Conservation (phyloP, 2,113 vertebrate genomes). For the Cryptomyrus ogoouensis region DNA sequence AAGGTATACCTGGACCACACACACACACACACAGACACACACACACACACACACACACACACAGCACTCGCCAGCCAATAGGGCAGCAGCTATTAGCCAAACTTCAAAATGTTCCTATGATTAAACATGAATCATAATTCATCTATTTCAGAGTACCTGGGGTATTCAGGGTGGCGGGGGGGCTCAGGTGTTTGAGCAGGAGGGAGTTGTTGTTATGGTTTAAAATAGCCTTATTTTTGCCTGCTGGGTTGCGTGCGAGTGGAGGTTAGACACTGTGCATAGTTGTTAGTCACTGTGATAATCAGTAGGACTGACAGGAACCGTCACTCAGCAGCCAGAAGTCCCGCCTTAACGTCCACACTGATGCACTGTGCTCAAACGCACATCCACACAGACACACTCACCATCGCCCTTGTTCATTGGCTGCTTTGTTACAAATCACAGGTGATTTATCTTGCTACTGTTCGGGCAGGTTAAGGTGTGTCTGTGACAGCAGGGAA, state of each 20-base stretch:
- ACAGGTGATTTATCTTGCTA: not conserved
- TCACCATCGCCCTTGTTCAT: not conserved
- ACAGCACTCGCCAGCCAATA: not conserved
- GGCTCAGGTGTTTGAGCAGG: not conserved
- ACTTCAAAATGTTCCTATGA: not conserved
- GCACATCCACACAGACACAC: constrained; percentile 7
- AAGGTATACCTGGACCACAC: not conserved
- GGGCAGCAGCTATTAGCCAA: not conserved
- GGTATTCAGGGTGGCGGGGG: not conserved
- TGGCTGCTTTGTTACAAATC: not conserved
- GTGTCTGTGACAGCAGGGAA: not conserved
- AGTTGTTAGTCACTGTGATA: not conserved
- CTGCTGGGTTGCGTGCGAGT: not conserved
- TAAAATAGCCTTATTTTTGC: not conserved
- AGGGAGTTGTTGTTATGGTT: not conserved
- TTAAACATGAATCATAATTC: not conserved
- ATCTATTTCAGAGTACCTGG: not conserved
- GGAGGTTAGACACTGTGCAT: not conserved
- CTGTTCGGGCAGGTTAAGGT: not conserved
- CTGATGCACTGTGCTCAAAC: not conserved
- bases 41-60: not conserved
- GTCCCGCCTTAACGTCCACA: not conserved
- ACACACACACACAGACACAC: not conserved
- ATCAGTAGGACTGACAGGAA: not conserved
- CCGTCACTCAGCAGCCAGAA: not conserved